Evolutionary conservation across 2,113 vertebrate species (phyloP).

Genomic region (Heterotilapia buettikoferi): DNA sequence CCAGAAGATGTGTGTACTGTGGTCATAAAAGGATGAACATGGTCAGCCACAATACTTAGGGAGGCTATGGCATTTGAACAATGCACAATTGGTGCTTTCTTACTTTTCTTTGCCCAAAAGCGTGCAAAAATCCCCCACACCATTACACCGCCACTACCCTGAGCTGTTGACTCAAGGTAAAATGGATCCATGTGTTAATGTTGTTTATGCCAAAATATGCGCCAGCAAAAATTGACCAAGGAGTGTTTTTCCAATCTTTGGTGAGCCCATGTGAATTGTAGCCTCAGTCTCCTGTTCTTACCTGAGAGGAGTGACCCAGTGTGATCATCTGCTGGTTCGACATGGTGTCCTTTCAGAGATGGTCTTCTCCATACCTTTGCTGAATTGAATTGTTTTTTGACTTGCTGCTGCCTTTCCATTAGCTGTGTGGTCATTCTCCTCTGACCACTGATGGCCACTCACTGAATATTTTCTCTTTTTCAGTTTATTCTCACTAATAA

Average conservation of each 20-base stretch:
- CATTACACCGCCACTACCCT: not conserved
- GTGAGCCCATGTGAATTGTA: not conserved
- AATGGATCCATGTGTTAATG: not conserved
- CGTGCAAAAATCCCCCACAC: not conserved
- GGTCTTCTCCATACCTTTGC: not conserved
- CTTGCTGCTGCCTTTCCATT: not conserved
- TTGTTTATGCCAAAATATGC: not conserved
- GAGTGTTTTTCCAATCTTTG: not conserved
- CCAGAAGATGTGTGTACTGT: not conserved
- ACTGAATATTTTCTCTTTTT: not conserved
- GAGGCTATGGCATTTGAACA: not conserved
- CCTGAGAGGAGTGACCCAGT: not conserved
- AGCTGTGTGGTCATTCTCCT: not conserved
- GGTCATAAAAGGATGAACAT: not conserved
- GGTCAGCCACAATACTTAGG: not conserved
- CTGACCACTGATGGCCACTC: not conserved
- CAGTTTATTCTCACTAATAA: not conserved
- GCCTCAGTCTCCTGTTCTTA: not conserved
- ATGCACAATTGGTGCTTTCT: not conserved
- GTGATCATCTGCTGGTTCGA: not conserved
- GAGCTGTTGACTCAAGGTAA: not conserved
- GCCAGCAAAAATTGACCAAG: accelerated
- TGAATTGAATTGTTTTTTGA: not conserved
- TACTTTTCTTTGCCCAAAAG: not conserved
- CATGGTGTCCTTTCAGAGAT: not conserved